phyloP scores from a whole-genome alignment of 2,797 vertebrate genomes.

The Amblyopsis hoosieri region DNA sequence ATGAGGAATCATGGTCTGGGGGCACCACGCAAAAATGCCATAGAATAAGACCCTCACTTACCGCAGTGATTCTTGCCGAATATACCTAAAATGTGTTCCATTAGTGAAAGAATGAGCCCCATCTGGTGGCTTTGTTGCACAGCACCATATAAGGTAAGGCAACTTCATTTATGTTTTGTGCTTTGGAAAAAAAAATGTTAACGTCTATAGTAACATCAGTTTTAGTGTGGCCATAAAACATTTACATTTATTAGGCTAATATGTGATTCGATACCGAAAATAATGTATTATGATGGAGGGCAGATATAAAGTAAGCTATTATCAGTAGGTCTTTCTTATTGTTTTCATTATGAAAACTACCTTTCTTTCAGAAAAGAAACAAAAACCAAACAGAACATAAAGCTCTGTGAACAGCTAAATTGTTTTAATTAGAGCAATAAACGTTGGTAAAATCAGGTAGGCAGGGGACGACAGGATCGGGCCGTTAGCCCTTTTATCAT shows the following conservation, averaged over 20 bases:
- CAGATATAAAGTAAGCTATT: neutral
- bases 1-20: constrained; percentile 75
- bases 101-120: constrained; percentile 73
- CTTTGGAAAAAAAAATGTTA: too few relatives aligned
- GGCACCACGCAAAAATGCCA: constrained; percentile 59
- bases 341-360: constrained; percentile 40
- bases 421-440: constrained; percentile 76
- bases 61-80: constrained; percentile 33
- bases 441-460: constrained; percentile 66
- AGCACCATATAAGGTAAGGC: constrained; percentile 17
- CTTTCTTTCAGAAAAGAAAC: constrained; percentile 20
- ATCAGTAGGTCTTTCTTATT: neutral
- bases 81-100: constrained; percentile 30
- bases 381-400: constrained; percentile 23
- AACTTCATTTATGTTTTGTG: neutral
- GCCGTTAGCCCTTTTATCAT: constrained; percentile 74
- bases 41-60: constrained; percentile 42
- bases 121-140: constrained; percentile 74
- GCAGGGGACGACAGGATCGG: constrained; percentile 50
- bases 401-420: constrained; percentile 50
- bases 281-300: too few relatives aligned
- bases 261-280: neutral
- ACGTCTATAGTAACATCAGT: too few relatives aligned
- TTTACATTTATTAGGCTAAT: constrained; percentile 9
- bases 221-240: neutral